Base-by-base conservation (phyloP, 2,113 vertebrate genomes). In the Myocastor coypus region DNA sequence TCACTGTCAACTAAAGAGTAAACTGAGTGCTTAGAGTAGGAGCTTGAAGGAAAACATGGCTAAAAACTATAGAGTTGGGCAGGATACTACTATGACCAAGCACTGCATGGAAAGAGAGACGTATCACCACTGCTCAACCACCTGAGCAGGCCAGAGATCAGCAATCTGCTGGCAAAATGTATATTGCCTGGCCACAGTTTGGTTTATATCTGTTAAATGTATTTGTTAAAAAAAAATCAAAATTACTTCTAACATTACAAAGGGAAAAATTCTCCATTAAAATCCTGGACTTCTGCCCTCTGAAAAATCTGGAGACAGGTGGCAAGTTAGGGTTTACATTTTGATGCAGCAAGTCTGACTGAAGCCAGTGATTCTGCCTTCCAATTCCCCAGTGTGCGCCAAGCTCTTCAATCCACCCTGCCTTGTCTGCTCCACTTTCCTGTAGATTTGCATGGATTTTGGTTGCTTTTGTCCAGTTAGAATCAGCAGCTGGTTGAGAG, bases 191-290 rank as follows among this genome's bases (percentile, higher is more conserved):
- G 24, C 19, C 14, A 71, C 9, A 63, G 17, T 83, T 59, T 20
- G 30, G 32, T 7, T 64, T 30, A 89, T 69, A 12, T 22, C 17
- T 19, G n/a, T 24, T 61, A n/a, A n/a, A n/a, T n/a, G 55, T n/a
- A 50, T 78, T 55, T 75, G 52, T 80, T 80, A 19, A 40, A 80
- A 96, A 20, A 87, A 86, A 19, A 87, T 0, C 77, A 20, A 69
- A 82, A 69, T 30, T 82, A 24, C 34, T 94, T 64, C 75, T 26
- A 77, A 78, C 28, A 77, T 75, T 81, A 89, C 57, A 82, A 94
- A 88, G 13, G 14, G 75, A 17, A 50, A 71, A 66, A 69, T 68
- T 57, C 55, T 40, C 66, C 26, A 64, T n/a, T 83, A 71, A 90
- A 89, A 88, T 20, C 42, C 24, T 7, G 30, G 40, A 30, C 13